Evolutionary conservation across 2,888 invertebrate species (phyloP).

Genomic region (Lottia gigantea): DNA sequence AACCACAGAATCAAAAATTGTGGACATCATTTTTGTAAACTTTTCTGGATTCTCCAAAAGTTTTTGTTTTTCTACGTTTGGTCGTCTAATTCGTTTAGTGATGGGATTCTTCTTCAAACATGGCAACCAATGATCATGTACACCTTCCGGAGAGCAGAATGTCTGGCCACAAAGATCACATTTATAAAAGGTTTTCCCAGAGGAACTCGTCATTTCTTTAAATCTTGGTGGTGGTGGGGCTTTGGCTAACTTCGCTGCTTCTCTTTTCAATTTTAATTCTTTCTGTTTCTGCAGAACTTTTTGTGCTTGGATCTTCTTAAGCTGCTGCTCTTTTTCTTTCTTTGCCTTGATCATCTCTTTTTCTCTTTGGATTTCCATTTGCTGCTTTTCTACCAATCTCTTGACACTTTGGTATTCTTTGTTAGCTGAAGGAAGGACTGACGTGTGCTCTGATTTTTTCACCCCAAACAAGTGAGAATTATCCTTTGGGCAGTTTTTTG

Average conservation of each 20-base stretch:
- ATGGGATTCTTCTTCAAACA: neutral
- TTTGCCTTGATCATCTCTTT: neutral
- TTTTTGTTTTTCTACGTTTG: neutral
- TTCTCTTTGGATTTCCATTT: neutral
- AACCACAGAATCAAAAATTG: conserved; percentile 1
- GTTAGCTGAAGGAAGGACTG: neutral
- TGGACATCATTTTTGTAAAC: neutral
- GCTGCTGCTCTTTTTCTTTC: neutral
- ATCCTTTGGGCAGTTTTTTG: neutral
- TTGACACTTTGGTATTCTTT: neutral
- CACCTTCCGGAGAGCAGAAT: conserved; percentile 30
- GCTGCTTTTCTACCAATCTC: neutral
- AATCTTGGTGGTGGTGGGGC: conserved; percentile 21
- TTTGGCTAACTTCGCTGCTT: conserved; percentile 3
- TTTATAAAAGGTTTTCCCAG: conserved; percentile 32
- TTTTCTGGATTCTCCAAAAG: neutral
- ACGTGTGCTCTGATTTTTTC: neutral
- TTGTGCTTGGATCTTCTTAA: neutral
- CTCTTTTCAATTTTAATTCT: neutral
- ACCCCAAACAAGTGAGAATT: neutral
- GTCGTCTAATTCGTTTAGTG: neutral
- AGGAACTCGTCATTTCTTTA: conserved; percentile 31
- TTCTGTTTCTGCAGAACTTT: conserved; percentile 1
- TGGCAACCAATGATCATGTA: conserved; percentile 28
- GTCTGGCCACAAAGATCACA: conserved; percentile 32